Conservation (phyloP, 2,797 vertebrate species). For the Syngnathus rostellatus region DNA sequence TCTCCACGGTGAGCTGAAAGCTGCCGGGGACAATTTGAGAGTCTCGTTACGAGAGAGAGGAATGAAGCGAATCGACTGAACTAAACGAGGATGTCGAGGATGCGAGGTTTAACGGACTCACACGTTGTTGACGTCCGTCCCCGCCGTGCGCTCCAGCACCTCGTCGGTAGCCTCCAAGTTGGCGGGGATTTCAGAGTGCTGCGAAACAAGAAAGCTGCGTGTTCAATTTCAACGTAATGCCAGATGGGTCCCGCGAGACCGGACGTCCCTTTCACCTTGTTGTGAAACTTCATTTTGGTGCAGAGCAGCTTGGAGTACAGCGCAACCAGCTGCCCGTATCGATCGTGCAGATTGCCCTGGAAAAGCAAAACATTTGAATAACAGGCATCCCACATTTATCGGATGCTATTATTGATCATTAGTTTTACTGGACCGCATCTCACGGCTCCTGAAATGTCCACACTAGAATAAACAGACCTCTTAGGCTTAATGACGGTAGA, state of each 20-base stretch:
- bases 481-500: not conserved
- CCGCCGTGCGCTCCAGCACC: conserved; percentile 83
- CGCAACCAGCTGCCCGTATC: conserved; percentile 83
- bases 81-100: not conserved
- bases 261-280: conserved; percentile 68
- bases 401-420: too few relatives aligned
- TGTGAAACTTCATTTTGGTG: conserved; percentile 90
- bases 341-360: conserved; percentile 84
- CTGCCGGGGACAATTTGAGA: conserved; percentile 65
- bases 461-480: not conserved
- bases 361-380: conserved; percentile 6
- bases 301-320: conserved; percentile 82
- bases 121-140: conserved; percentile 92
- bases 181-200: conserved; percentile 86
- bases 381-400: not conserved
- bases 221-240: not conserved
- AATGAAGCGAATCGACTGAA: not conserved
- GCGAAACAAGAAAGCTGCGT: conserved; percentile 6
- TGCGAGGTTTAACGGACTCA: conserved; percentile 60
- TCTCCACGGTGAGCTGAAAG: conserved; percentile 95
- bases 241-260: not conserved
- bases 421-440: too few relatives aligned
- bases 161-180: conserved; percentile 85
- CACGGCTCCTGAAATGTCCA: too few relatives aligned
- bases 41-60: conserved; percentile 28